A percentile compares a stretch with the other conserved stretches of the same genome.
Evolutionary conservation across 2,888 invertebrate genomes (phyloP).

Genomic region (Ischnura elegans): DNA sequence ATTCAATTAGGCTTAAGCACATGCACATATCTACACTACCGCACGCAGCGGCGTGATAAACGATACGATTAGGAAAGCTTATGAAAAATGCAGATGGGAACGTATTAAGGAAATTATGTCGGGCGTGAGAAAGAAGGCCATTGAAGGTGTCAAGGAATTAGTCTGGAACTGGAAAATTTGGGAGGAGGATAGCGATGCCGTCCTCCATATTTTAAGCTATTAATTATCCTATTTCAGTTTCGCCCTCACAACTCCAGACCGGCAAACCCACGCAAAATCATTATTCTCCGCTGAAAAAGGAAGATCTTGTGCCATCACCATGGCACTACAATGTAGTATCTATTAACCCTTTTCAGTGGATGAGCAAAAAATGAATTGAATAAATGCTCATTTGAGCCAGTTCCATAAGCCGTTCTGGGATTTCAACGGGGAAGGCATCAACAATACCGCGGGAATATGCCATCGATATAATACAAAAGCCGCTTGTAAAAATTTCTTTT

Average conservation of each 20-base stretch:
- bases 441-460: background rate
- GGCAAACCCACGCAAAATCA: background rate
- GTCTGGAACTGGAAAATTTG: background rate
- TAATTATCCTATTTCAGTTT: background rate
- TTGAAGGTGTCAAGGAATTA: background rate
- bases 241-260: background rate
- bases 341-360: background rate
- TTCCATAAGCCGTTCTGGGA: background rate
- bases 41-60: background rate
- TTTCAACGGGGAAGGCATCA: background rate
- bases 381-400: background rate
- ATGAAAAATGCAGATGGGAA: background rate
- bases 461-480: conserved; percentile 31
- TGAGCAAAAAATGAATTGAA: background rate
- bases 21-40: background rate
- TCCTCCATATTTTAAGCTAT: background rate
- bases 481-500: background rate
- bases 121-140: background rate
- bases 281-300: background rate
- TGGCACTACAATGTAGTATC: background rate
- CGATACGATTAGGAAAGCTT: background rate
- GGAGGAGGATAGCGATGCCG: background rate
- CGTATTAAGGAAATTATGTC: background rate
- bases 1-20: background rate
- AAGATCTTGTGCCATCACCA: background rate